Evolutionary conservation across 2,888 invertebrate species (phyloP), one percentile per base, ranked within the genome.

Genomic region (Nemotelus pantherinus): DNA sequence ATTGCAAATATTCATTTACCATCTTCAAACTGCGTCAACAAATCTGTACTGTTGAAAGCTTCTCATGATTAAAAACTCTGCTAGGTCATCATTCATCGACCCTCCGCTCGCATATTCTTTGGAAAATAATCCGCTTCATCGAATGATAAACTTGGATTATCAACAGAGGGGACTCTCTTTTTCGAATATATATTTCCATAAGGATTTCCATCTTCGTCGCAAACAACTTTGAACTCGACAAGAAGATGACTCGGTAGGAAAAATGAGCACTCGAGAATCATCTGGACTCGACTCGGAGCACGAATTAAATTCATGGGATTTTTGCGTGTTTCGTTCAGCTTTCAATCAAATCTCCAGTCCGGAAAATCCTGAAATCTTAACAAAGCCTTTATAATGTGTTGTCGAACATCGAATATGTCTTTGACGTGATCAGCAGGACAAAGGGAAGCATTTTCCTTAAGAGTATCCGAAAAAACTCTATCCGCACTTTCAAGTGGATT

Each of bases 401-500:
- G n/a, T 67, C 45, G 3, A 65, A 65, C 44, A 65, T 65, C 45
- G 44, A 67, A 67, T 45, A 67, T 50, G 41, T 2, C 41, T 68
- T 68, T 68, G 68, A 67, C 53, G 68, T 68, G 53, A 50, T 53
- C 50, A n/a, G 48, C 67, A 67, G 25, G 48, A 68, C 68, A 25
- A 39, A 53, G 53, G 3, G 41, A 44, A 53, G 25, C n/a, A 6
- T 39, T 7, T 68, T 68, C 41, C 43, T 41, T 39, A 53, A 50
- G 39, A 53, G 53, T 39, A 25, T 68, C 53, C 25, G 41, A 68
- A 67, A 39, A 74, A 75, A 75, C 75, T 78, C 75, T 10, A 72
- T 68, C 75, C 78, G 63, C 67, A 53, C 47, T 75, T 75, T 75
- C 68, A 60, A 75, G 67, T 74, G 78, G 47, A 60, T 67, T 72